Evolutionary conservation across 2,113 vertebrate species (phyloP).

Genomic region (Phrynosoma blainvillii): DNA sequence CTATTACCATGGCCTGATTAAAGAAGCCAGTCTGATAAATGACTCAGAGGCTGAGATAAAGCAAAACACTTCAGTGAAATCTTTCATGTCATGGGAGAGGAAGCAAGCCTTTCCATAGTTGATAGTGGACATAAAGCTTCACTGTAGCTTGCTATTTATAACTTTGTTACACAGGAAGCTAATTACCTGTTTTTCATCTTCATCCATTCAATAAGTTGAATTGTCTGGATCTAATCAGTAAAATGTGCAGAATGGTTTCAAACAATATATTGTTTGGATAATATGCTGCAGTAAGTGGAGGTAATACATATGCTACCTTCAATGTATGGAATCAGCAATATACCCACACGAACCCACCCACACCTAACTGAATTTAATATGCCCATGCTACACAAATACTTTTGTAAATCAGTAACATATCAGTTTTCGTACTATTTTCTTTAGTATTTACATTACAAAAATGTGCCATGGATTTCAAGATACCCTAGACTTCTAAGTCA

Average conservation of each 20-base stretch:
- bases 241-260: constrained; percentile 40
- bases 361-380: fast-evolving
- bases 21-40: constrained; percentile 70
- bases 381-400: background rate
- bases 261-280: constrained; percentile 38
- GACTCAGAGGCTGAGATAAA: constrained; percentile 51
- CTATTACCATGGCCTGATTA: constrained; percentile 64
- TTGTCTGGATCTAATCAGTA: constrained; percentile 52
- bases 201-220: constrained; percentile 26
- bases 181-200: constrained; percentile 61
- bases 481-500: background rate
- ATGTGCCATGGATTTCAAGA: constrained; percentile 23
- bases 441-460: constrained; percentile 1
- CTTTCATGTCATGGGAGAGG: constrained; percentile 70
- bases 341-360: background rate
- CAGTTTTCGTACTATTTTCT: background rate
- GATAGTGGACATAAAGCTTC: constrained; percentile 54
- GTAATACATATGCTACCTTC: background rate
- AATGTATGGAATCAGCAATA: constrained; percentile 1
- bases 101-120: constrained; percentile 61
- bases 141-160: constrained; percentile 66
- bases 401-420: background rate
- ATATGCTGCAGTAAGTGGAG: constrained; percentile 6
- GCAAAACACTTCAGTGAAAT: constrained; percentile 67
- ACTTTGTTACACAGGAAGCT: constrained; percentile 64